Conservation (phyloP, 2,797 vertebrate genomes). For the Diceros bicornis region DNA sequence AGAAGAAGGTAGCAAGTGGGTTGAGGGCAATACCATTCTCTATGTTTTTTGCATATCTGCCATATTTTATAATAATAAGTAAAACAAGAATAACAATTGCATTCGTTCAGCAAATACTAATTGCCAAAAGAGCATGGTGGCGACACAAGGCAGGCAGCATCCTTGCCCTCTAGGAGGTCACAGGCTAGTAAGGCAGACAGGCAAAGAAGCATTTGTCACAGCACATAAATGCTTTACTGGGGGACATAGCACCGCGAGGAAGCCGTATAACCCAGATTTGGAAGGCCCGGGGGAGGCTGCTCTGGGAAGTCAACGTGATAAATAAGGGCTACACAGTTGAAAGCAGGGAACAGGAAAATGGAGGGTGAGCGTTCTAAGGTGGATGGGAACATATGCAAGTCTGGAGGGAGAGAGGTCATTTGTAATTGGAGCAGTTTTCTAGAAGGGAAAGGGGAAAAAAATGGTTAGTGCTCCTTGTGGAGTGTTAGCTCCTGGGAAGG, state of each 20-base stretch:
- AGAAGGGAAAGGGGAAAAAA: neutral
- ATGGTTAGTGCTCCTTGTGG: neutral
- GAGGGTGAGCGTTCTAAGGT: neutral
- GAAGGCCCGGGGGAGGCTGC: neutral
- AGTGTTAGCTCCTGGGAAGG: neutral
- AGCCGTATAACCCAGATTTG: neutral
- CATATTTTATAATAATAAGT: neutral
- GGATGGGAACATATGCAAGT: neutral
- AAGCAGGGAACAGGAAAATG: neutral
- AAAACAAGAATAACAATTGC: neutral
- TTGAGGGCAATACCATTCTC: neutral
- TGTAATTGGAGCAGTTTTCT: neutral
- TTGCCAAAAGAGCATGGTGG: too few species aligned
- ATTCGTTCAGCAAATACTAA: neutral
- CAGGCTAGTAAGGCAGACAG: neutral
- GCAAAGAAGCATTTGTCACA: neutral
- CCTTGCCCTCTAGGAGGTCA: neutral
- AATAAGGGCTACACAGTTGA: neutral
- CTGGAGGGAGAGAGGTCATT: neutral
- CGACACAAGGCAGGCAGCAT: fast-evolving
- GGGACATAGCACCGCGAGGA: neutral
- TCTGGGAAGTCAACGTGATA: neutral
- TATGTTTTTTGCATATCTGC: too few species aligned
- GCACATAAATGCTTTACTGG: fast-evolving
- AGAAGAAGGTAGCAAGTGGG: neutral